Evolutionary conservation across 2,113 vertebrate genomes (phyloP), one percentile per base, ranked within the genome.

Genomic region (Dicerorhinus sumatrensis): DNA sequence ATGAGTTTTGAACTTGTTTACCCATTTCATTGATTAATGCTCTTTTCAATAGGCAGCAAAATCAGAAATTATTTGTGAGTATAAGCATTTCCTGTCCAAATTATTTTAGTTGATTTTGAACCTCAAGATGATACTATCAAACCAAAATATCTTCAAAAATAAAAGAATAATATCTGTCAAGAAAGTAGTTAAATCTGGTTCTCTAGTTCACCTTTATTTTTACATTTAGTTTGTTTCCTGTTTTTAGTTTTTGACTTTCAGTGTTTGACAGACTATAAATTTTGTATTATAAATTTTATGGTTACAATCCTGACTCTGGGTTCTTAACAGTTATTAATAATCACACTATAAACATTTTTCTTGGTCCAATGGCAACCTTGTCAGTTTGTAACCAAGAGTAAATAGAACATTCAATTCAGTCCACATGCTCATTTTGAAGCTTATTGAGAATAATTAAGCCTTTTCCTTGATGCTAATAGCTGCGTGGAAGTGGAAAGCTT

Each of bases 261-360:
- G 20, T 92, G 27, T 96, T 97, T 98, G 98, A 97, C 97, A 98
- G 96, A 89, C 95, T 97, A 97, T 98, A 93, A 31, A 97, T 98
- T 97, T 96, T 96, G 48, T 91, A 82, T 98, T 98, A 97, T 98
- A 96, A 98, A 97, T 98, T 97, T 94, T 96, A 75, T 96, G 67
- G 94, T 92, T 80, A 54, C 20, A 96, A 75, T 98, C 42, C 27
- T 96, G 94, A 97, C 95, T 63, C 62, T 96, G 72, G 39, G 60
- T 97, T 97, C 79, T 96, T 92, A 98, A 90, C 89, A 96, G 93
- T 92, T 93, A 98, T 98, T 98, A 98, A 98, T 98, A 97, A 96
- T 97, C 72, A 56, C 42, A 95, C 54, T 36, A 58, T 70, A 97
- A 95, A 95, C 94, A 98, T 98, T 98, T 97, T 97, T 98, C 97